Percentiles rank a stretch among this genome's conserved stretches.
Conservation (phyloP, 2,888 invertebrate species). For the Odontothrips loti region DNA sequence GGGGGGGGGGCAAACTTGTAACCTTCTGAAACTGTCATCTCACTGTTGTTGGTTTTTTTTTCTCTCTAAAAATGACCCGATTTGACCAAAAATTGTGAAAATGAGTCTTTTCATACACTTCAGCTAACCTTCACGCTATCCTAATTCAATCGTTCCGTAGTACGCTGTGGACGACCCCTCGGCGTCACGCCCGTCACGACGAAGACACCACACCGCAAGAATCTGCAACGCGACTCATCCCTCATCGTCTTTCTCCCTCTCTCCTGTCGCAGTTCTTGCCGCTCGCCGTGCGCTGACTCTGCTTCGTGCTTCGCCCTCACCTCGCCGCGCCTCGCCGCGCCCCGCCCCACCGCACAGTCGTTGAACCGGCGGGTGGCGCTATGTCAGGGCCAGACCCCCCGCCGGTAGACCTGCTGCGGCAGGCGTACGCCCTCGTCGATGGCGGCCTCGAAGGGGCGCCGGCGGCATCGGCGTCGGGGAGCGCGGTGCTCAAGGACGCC, state of each 20-base stretch:
- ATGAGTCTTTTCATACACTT: too few species aligned
- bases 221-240: not conserved
- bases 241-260: not conserved
- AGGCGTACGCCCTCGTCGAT: not conserved
- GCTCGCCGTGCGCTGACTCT: slow-evolving; percentile 10
- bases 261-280: not conserved
- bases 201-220: not conserved
- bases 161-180: too few species aligned
- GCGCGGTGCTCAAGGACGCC: not conserved
- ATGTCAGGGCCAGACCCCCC: not conserved
- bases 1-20: too few species aligned
- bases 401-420: not conserved
- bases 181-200: too few species aligned
- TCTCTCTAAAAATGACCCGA: too few species aligned
- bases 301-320: slow-evolving; percentile 2
- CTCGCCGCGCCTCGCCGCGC: not conserved
- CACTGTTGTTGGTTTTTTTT: too few species aligned
- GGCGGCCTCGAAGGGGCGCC: not conserved
- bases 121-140: too few species aligned
- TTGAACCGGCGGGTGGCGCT: not conserved
- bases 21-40: too few species aligned
- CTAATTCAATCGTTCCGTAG: too few species aligned
- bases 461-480: too few species aligned
- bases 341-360: not conserved
- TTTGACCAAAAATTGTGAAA: too few species aligned